These are phyloP conservation scores for Diprion similis DNA, from an alignment of 1,140 invertebrate species.

Conservation along the genomic window DNA sequence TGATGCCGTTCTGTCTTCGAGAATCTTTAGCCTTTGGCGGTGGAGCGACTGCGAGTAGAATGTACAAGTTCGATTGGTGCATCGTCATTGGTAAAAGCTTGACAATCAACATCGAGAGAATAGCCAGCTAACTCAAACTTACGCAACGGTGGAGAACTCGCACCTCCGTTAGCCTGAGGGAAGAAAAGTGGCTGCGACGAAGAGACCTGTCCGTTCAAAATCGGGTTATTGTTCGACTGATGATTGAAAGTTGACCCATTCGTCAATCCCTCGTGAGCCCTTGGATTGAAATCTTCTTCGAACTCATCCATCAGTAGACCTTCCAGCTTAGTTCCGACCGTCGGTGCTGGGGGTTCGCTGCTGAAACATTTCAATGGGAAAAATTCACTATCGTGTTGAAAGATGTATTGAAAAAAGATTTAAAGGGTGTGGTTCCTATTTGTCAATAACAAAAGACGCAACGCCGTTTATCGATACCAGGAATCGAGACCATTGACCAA, in stretches of 20 bases:
- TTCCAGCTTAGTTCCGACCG: slow-evolving; percentile 81
- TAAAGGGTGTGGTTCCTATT: too few species aligned
- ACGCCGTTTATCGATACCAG: background rate
- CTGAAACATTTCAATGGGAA: too few species aligned
- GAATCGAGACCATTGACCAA: slow-evolving; percentile 26
- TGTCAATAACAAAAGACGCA: background rate
- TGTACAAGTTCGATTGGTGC: slow-evolving; percentile 8
- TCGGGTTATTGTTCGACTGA: slow-evolving; percentile 54
- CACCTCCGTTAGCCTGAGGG: slow-evolving; percentile 51
- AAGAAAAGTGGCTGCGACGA: slow-evolving; percentile 47
- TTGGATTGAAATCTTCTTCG: slow-evolving; percentile 78
- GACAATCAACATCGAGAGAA: background rate
- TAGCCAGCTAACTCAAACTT: slow-evolving; percentile 46
- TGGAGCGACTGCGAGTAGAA: slow-evolving; percentile 51
- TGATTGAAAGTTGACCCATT: slow-evolving; percentile 55
- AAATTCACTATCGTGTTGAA: too few species aligned
- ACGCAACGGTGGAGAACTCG: slow-evolving; percentile 69
- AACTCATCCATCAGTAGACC: slow-evolving; percentile 84
- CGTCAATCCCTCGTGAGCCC: slow-evolving; percentile 70
- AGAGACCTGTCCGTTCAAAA: slow-evolving; percentile 50
- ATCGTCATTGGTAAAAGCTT: background rate
- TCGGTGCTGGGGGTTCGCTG: slow-evolving; percentile 60
- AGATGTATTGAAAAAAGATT: too few species aligned
- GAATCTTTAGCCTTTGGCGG: slow-evolving; percentile 80
- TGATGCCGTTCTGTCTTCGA: slow-evolving; percentile 64